Base-by-base conservation (phyloP, 2,113 vertebrate species). In the Calidris pygmaea region DNA sequence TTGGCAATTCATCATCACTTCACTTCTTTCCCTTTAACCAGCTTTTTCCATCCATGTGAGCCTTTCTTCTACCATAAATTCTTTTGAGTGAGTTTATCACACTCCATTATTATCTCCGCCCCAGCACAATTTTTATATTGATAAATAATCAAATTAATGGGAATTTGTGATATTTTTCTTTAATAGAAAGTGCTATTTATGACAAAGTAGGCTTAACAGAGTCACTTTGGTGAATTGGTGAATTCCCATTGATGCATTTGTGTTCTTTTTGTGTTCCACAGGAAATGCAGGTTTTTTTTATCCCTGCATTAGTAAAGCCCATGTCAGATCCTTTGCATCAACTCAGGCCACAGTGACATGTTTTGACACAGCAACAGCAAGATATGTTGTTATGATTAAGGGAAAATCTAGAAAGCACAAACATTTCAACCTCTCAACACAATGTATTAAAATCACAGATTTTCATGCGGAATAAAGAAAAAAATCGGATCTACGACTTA, bases 261-360 rank as follows among this genome's bases (percentile, higher is more conserved):
- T 89, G 62, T 27, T 53, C 37, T 67, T 78, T 92, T 73, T 35
- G 70, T 75, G 39, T 48, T 82, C 70, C 84, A 66, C 30, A 48
- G 62, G 62, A 91, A 89, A 73, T 3, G 2, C 35, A 27, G 43
- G 35, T 24, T 72, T 92, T 92, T 95, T 72, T 70, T 72, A 6
- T 45, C 74, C 14, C 77, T 48, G 39, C 71, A 47, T 52, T 60
- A 75, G 66, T 26, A 78, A 85, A 89, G 62, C 39, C 53, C 45
- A 23, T 35, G 85, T 94, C 91, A 82, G 58, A 68, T 73, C 92
- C 92, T 95, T 92, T 87, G 86, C 86, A 82, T 62, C 84, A 87
- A 0, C 58, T 78, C 35, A 89, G 90, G 89, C 35, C 87, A 82
- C 45, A 70, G 45, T 52, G 76, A 89, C 89, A 67, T 56, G 89